phyloP scores from a whole-genome alignment of 1,140 invertebrate genomes.

The Drosophila ercepeae region DNA sequence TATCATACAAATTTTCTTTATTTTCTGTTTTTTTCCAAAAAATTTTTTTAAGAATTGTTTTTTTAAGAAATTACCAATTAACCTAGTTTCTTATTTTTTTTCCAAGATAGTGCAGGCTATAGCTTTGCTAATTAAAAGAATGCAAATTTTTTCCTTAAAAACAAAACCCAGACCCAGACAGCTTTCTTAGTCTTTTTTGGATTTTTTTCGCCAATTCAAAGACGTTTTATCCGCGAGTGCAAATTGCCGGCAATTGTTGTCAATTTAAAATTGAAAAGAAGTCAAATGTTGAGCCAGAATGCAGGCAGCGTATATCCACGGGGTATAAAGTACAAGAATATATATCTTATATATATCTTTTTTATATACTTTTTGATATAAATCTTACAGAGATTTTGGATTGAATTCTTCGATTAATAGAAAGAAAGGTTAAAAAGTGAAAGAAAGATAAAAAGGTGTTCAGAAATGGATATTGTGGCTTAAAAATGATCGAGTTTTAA shows the following conservation, averaged over 20 bases:
- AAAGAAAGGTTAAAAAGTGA: no score
- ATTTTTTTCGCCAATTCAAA: conserved; percentile 27
- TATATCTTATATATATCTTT: background rate
- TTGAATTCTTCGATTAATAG: no score
- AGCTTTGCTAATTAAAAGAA: conserved; percentile 66
- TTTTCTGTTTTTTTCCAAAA: no score
- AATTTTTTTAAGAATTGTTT: background rate
- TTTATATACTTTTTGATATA: conserved; percentile 13
- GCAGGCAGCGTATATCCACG: conserved; percentile 21
- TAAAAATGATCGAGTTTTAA: no score
- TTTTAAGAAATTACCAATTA: conserved; percentile 32
- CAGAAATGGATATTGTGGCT: no score
- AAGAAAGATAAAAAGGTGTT: no score
- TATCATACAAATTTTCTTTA: background rate
- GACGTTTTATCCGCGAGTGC: conserved; percentile 23
- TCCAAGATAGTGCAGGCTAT: conserved; percentile 3
- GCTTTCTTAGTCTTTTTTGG: conserved; percentile 14
- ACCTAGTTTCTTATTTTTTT: conserved; percentile 21
- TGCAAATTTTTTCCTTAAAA: conserved; percentile 55
- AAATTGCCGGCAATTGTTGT: conserved; percentile 77
- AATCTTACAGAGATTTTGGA: no score
- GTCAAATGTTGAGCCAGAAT: conserved; percentile 69
- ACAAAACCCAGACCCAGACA: conserved; percentile 7
- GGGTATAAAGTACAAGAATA: background rate
- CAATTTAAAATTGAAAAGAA: conserved; percentile 82